Evolutionary conservation across 2,113 vertebrate species (phyloP), one percentile per base, ranked within the genome.

Genomic region (Coreoperca whiteheadi): DNA sequence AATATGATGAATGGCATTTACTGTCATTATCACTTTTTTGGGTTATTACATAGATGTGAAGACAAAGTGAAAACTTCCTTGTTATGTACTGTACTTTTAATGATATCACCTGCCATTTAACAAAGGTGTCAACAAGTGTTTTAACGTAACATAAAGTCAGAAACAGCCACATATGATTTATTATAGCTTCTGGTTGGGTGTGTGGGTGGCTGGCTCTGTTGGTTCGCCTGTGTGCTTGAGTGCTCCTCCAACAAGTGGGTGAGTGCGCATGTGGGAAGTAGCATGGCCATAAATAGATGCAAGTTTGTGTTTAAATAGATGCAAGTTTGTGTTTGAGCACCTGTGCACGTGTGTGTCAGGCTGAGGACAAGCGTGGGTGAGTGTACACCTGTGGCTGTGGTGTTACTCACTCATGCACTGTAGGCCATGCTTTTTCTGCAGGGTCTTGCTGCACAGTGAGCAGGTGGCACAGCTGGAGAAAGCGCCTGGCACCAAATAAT

Each of bases 351-450:
- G 54, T 18, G 84, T 68, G 69, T 70, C 51, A 85, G 43, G 69
- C 41, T 11, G 61, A 43, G 34, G 53, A 41, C 1, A 74, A 61
- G 86, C 83, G 72, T 80, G 87, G 81, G 59, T 68, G 82, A 2
- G 39, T 67, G 67, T 88, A 20, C 68, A 77, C 59, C 61, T 82
- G 88, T 57, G 65, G 25, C 76, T 86, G 91, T 75, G 73, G 86
- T 14, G 65, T 77, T 96, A 98, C 98, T 99, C 96, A 99, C 98
- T 96, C 80, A 95, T 94, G 92, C 97, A 97, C 93, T 97, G 97
- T 91, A 97, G 95, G 90, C 96, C 95, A 91, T 95, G 95, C 95
- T 95, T 96, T 91, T 94, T 96, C 93, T 91, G 94, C 94, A 97
- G 94, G 21, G 94, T 93, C 85, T 96, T 97, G 95, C 96, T 94